These are phyloP conservation scores for Charina bottae DNA, from an alignment of 2,113 vertebrate genomes.

Conservation along the genomic window DNA sequence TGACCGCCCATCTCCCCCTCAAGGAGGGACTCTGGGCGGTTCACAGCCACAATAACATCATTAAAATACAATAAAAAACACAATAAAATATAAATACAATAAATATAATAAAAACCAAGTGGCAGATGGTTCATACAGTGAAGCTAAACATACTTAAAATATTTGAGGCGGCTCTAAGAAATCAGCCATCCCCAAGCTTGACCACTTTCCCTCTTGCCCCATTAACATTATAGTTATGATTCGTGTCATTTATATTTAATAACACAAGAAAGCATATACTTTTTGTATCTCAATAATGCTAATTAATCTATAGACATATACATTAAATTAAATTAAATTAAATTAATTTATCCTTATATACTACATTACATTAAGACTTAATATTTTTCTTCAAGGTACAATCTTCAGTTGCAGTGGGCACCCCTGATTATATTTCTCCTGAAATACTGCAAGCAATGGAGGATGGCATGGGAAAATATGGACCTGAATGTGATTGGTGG, in stretches of 20 bases:
- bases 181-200: too few species aligned
- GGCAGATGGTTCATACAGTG: too few species aligned
- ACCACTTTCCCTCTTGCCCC: too few species aligned
- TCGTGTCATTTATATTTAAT: background rate
- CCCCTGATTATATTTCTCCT: conserved; percentile 96
- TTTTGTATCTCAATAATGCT: conserved; percentile 9
- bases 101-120: too few species aligned
- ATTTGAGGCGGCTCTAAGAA: too few species aligned
- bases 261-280: background rate
- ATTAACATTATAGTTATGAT: background rate
- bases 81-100: too few species aligned
- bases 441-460: conserved; percentile 99
- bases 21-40: too few species aligned
- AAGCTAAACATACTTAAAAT: too few species aligned
- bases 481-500: conserved; percentile 98
- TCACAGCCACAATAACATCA: too few species aligned
- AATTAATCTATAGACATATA: background rate
- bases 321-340: background rate
- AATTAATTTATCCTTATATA: background rate
- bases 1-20: too few species aligned
- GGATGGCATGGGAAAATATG: conserved; percentile 94
- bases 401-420: conserved; percentile 95
- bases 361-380: background rate
- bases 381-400: conserved; percentile 81
- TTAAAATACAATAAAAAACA: too few species aligned